Evolutionary conservation across 2,113 vertebrate species (phyloP).

Genomic region (Siniperca chuatsi): DNA sequence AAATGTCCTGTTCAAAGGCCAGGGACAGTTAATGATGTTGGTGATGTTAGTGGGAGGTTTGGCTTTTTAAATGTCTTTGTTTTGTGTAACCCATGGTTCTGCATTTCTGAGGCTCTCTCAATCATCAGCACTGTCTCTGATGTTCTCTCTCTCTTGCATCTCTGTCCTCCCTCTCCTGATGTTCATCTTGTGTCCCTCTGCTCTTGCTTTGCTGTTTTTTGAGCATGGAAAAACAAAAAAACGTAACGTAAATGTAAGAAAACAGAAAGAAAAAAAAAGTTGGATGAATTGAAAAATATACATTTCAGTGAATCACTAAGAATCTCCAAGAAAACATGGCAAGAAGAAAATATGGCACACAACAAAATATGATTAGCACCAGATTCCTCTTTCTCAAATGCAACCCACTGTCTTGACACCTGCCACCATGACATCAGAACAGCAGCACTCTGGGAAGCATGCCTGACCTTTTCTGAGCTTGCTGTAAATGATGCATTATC

Average conservation of each 20-base stretch:
- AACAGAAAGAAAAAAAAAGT: neutral
- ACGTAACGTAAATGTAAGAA: too few relatives aligned
- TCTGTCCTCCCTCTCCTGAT: neutral
- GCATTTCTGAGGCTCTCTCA: constrained; percentile 15
- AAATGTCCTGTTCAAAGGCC: constrained; percentile 21
- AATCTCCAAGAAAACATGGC: neutral
- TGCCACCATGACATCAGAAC: constrained; percentile 75
- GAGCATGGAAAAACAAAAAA: neutral
- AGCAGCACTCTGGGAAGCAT: constrained; percentile 74
- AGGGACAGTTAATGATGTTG: constrained; percentile 8
- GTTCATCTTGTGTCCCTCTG: neutral
- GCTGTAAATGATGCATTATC: constrained; percentile 82
- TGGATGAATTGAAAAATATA: neutral
- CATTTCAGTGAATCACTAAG: neutral
- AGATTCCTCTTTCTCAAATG: neutral
- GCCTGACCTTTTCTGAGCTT: constrained; percentile 79
- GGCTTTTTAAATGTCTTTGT: constrained; percentile 9
- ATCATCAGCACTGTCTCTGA: neutral
- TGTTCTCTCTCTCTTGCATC: neutral
- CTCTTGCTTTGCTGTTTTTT: neutral
- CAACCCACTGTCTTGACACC: constrained; percentile 71
- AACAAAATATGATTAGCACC: neutral
- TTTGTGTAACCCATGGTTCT: constrained; percentile 9
- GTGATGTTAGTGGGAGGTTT: neutral
- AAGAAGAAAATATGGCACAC: neutral